Evolutionary conservation across 2,113 vertebrate genomes (phyloP).

Genomic region (Macrotus californicus): DNA sequence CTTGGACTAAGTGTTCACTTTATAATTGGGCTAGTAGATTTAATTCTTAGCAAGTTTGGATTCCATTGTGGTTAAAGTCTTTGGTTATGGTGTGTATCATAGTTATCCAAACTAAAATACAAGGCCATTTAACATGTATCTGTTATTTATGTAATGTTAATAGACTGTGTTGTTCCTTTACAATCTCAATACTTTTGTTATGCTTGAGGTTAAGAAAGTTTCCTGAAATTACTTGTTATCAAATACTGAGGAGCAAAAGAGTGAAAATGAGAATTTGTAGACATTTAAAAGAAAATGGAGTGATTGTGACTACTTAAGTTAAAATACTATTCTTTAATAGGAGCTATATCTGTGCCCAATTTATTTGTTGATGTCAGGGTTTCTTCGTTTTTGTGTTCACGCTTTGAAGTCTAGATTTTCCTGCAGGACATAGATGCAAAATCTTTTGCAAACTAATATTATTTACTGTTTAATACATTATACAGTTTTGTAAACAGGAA

Average conservation of each 20-base stretch:
- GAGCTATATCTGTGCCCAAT: not conserved
- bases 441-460: not conserved
- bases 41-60: not conserved
- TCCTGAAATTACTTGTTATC: not conserved
- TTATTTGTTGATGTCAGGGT: not conserved
- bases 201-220: constrained; percentile 3
- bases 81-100: not conserved
- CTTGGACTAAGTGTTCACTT: not conserved
- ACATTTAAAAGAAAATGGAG: not conserved
- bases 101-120: not conserved
- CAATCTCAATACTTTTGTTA: not conserved
- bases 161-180: not conserved
- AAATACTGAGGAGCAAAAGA: not conserved
- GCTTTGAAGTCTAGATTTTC: not conserved
- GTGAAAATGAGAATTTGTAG: not conserved
- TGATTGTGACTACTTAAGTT: not conserved
- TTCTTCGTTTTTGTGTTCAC: not conserved
- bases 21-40: not conserved
- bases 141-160: not conserved
- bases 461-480: not conserved
- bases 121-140: not conserved
- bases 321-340: not conserved
- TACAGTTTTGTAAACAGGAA: not conserved
- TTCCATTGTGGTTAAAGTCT: not conserved
- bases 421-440: not conserved